Base-by-base conservation (phyloP, 2,888 invertebrate species). In the Epirrhoe tristata region DNA sequence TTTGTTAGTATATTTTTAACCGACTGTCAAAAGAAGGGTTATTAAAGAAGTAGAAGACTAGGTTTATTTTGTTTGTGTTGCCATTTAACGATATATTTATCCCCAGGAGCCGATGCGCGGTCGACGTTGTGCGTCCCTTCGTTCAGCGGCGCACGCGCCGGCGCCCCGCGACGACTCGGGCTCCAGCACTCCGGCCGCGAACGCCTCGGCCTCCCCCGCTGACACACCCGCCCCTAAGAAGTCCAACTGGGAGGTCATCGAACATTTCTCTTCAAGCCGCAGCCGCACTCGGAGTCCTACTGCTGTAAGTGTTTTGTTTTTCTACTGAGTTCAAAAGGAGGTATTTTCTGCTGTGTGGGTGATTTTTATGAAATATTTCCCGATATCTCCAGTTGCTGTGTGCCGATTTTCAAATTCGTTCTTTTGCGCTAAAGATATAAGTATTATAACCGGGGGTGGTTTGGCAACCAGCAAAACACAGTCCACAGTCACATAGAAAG, bases 181-280 rank as follows among this genome's bases (percentile, higher is more conserved):
- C 67, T 82, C 92, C 69, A 86, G 91, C 77, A 90, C 93, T 10
- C 93, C 91, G 14, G 87, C 90, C 8, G 87, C 88, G 81, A 92
- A 89, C 76, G 80, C 94, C 67, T 86, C 94, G 62, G 84, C 95
- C 71, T 39, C 39, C 17, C 95, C 95, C 53, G 95, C 95, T 0
- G 89, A 85, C 52, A 85, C 89, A 0, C 88, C 90, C 17, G 95
- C 95, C 1, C 94, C 95, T 3, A 95, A 95, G 86, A 97, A 97
- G 86, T 97, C 97, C 79, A 97, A 98, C 91, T 98, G 97, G 97
- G 97, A 97, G 86, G 97, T 98, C 76, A 97, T 98, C 80, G 97
- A 98, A 87, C 97, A 98, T 89, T 97, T 97, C 90, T 96, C 95
- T 67, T 94, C 95, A 34, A 95, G 92, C 80, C 94, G 94, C 72